Percentiles rank a stretch among this genome's conserved stretches.
Evolutionary conservation across 2,797 vertebrate genomes (phyloP).

Genomic region (Australoheros facetus): DNA sequence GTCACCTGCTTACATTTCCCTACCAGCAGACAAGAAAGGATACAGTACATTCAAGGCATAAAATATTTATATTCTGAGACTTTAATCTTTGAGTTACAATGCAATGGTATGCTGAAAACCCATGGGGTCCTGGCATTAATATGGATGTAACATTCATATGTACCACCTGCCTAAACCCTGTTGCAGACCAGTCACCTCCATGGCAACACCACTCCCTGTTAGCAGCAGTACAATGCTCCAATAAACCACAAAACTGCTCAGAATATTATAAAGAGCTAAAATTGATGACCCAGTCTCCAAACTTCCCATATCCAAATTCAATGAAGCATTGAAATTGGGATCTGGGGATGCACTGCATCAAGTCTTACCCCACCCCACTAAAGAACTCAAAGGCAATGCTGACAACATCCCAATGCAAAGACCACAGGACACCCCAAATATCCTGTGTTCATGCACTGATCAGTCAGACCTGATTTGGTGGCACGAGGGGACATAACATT

Average conservation of each 20-base stretch:
- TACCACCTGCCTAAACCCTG: background rate
- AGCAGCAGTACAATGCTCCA: background rate
- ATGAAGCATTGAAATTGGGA: background rate
- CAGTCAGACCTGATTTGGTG: background rate
- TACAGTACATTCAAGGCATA: background rate
- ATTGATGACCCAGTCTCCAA: background rate
- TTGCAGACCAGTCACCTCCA: background rate
- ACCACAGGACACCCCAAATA: background rate
- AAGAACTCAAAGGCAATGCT: background rate
- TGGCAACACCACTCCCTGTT: background rate
- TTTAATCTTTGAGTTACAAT: constrained; percentile 8
- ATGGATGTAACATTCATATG: background rate
- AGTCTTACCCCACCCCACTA: background rate
- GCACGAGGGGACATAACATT: background rate
- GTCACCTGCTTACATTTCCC: background rate
- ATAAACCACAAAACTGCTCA: background rate
- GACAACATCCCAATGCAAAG: no score
- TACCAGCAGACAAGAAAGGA: background rate
- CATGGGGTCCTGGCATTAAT: background rate
- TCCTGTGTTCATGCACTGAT: background rate
- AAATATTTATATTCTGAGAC: background rate
- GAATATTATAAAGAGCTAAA: background rate
- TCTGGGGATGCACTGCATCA: background rate
- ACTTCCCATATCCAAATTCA: background rate
- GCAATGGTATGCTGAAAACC: background rate